A percentile compares a stretch with the other conserved stretches of the same genome.
phyloP scores from a whole-genome alignment of 2,797 vertebrate species.

The Enteromius argenteus region DNA sequence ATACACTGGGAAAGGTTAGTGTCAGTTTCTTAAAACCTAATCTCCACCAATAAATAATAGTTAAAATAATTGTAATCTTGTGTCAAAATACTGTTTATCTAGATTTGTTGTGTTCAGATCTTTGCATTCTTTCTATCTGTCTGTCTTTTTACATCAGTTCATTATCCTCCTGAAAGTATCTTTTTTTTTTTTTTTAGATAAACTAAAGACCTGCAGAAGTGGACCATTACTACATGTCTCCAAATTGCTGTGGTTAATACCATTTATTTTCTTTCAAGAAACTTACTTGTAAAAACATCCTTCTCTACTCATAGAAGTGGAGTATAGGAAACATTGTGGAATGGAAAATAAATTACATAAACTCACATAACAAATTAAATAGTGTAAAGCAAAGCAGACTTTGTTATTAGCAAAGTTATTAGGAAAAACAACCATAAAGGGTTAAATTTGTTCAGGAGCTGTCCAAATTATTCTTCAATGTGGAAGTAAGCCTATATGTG shows the following conservation, averaged over 20 bases:
- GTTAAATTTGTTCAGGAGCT: neutral
- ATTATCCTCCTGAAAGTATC: neutral
- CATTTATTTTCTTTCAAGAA: neutral
- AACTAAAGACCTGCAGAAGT: neutral
- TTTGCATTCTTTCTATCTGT: neutral
- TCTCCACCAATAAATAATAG: neutral
- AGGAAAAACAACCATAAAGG: neutral
- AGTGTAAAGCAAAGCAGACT: neutral
- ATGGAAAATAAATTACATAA: neutral
- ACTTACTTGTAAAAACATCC: neutral
- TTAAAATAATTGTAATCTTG: neutral
- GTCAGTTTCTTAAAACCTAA: neutral
- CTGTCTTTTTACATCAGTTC: neutral
- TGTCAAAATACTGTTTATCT: neutral
- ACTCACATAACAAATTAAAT: neutral
- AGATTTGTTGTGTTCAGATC: neutral
- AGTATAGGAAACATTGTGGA: neutral
- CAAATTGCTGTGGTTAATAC: neutral
- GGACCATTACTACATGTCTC: constrained; percentile 10
- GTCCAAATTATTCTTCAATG: neutral
- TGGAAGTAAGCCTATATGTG: neutral
- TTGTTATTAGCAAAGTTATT: too few relatives aligned
- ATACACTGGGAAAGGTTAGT: constrained; percentile 51
- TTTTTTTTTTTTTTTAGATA: neutral
- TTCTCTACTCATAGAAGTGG: neutral